Evolutionary conservation across 2,113 vertebrate species (phyloP).

Genomic region (Cephalophus harveyi): DNA sequence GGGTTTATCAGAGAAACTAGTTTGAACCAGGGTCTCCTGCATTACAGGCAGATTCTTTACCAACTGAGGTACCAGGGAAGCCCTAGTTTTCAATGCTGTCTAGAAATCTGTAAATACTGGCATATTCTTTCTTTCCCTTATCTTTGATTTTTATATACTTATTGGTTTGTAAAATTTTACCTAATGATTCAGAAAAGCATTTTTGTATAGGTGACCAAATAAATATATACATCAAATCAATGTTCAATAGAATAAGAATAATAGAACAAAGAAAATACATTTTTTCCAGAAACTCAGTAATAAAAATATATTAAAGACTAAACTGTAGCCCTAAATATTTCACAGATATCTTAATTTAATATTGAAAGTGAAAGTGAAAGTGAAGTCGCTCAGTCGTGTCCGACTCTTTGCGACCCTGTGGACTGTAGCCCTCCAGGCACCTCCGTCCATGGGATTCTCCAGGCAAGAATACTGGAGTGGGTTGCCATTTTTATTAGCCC

Average conservation of each 20-base stretch:
- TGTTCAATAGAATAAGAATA: neutral
- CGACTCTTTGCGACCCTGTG: no score
- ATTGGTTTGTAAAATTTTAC: neutral
- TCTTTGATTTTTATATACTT: neutral
- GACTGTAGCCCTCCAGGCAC: no score
- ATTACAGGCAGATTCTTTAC: neutral
- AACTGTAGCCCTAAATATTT: neutral
- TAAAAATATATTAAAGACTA: neutral
- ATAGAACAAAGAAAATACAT: neutral
- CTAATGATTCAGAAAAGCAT: neutral
- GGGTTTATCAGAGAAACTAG: constrained; percentile 24
- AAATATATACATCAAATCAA: neutral
- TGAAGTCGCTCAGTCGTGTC: no score
- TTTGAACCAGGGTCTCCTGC: neutral
- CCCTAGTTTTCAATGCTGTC: neutral
- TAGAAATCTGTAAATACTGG: constrained; percentile 45
- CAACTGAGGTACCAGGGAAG: neutral
- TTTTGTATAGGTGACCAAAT: neutral
- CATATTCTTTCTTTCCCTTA: neutral
- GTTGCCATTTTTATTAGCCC: neutral
- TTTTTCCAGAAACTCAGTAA: neutral
- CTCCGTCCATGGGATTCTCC: no score
- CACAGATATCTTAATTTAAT: neutral
- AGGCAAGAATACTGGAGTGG: no score
- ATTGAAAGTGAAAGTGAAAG: neutral